Evolutionary conservation across 2,888 invertebrate genomes (phyloP), one percentile per base, ranked within the genome.

Genomic region (Dryobotodes eremita): DNA sequence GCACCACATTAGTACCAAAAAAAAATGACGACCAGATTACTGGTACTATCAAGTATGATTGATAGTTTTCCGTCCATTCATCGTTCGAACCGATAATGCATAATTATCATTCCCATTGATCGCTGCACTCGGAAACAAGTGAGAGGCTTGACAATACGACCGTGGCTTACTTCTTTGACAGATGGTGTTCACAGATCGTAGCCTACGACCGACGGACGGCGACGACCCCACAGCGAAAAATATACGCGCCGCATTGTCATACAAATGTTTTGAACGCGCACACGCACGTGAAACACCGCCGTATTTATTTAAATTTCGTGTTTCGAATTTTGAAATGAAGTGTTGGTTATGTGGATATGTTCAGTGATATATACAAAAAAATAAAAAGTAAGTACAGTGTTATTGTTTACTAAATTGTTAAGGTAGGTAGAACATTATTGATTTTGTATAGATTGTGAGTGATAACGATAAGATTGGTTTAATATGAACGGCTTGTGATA

Each of bases 151-250:
- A 86, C 80, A 80, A 84, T 86, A 83, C 89, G 95, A 91, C 96
- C 95, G 93, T 95, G 95, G 92, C 95, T 95, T 93, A 93, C 92
- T 92, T 94, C 94, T 93, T 94, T 94, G 93, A 94, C 94, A 92
- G 94, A 94, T 94, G 92, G 92, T 91, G 92, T 79, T 86, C 87
- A 75, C 91, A 89, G 91, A 83, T 86, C 84, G 84, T 86, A 90
- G 90, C 88, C 90, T 91, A 88, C 91, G 92, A 92, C 92, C 85
- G 90, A 89, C 94, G 94, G 90, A 89, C 94, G 94, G 91, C 82
- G 90, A 89, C 94, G 95, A 95, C 94, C 95, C 93, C 92, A 89
- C 85, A 75, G 88, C 88, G 89, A 89, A 91, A 93, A 93, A 93
- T 91, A 91, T 85, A 89, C 89, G 86, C 83, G 77, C 83, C 89